Evolutionary conservation across 2,888 invertebrate genomes (phyloP), one percentile per base, ranked within the genome.

Genomic region (Acronicta aceris): DNA sequence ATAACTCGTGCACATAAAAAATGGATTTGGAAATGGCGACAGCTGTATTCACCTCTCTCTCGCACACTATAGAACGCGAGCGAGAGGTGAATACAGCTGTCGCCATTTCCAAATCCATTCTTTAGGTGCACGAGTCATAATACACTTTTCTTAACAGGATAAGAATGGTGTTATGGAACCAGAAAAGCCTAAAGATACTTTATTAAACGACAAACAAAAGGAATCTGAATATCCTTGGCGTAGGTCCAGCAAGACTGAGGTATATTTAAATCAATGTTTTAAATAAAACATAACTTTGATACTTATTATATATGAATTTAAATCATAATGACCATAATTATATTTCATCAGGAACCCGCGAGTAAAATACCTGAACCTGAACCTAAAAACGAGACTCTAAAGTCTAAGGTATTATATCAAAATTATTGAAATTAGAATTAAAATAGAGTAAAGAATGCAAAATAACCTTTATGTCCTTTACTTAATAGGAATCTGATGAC

Each of bases 401-500:
- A 67, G 42, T n/a, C 57, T 27, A 65, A 75, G 70, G 75, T 74
- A 72, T 50, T 45, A 25, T 2, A 45, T 5, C 15, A 6, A 42
- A 53, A 51, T 50, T 49, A 17, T 41, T 52, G 7, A 41, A 38
- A 52, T 50, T 41, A 0, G 38, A 0, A 40, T 15, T 3, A 52
- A 13, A 55, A 7, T 21, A 43, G 6, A 6, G 33, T 21, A 43
- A 21, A 40, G 5, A 4, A 41, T 25, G 15, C 10, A 40, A 15
- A 43, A 13, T 54, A 55, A 38, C 66, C 52, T 21, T 48, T n/a
- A 8, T 27, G 56, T 58, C 46, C 38, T 61, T 75, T 57, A 53
- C 59, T 78, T 71, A 62, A 47, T 87, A 87, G 87, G 86, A 79
- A 59, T 59, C 74, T 36, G 84, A 85, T 36, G 83, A 84, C 59